Percentiles rank a stretch among this genome's conserved stretches.
Conservation (phyloP, 2,888 invertebrate species). For the Cancer borealis region DNA sequence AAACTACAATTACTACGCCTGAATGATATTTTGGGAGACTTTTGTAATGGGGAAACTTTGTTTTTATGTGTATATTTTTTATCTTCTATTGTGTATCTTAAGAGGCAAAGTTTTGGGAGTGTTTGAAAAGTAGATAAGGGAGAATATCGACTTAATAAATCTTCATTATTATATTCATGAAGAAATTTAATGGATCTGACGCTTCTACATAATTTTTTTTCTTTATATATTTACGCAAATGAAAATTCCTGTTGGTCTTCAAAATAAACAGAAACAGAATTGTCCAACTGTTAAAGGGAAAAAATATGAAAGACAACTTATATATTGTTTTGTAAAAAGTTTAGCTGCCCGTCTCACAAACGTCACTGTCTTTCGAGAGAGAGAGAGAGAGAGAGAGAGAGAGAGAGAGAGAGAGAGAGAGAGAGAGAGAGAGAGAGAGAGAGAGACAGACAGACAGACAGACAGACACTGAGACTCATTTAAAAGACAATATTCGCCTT, state of each 20-base stretch:
- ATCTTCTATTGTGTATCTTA: background rate
- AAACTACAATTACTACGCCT: too few species aligned
- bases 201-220: background rate
- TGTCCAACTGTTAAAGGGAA: too few species aligned
- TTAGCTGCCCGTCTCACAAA: too few species aligned
- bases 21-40: background rate
- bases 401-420: slow-evolving; percentile 45
- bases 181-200: background rate
- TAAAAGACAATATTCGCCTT: background rate
- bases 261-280: too few species aligned
- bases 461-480: background rate
- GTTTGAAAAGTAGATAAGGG: background rate
- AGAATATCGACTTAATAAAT: background rate
- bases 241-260: too few species aligned
- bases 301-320: too few species aligned
- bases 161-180: background rate
- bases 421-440: slow-evolving; percentile 35
- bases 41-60: too few species aligned
- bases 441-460: background rate
- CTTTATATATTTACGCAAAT: too few species aligned
- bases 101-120: slow-evolving; percentile 3
- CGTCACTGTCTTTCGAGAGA: background rate
- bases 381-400: slow-evolving; percentile 45
- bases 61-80: background rate
- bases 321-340: too few species aligned